phyloP scores from a whole-genome alignment of 2,113 vertebrate species.

The Larimichthys crocea region DNA sequence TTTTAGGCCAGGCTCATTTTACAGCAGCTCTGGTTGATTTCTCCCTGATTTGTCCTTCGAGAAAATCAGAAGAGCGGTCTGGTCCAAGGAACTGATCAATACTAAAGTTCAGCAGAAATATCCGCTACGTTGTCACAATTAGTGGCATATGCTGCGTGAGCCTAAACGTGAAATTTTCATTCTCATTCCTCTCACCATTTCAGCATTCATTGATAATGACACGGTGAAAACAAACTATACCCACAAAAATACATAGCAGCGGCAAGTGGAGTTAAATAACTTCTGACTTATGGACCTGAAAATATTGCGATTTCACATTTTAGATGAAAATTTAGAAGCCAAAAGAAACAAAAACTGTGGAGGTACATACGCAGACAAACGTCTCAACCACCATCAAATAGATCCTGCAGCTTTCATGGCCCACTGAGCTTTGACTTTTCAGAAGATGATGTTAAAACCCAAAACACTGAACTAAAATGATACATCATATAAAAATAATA shows the following conservation, averaged over 20 bases:
- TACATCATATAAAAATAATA: background rate
- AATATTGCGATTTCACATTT: background rate
- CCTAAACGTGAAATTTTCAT: background rate
- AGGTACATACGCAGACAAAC: background rate
- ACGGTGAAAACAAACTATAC: slow-evolving; percentile 1
- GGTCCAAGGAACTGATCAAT: background rate
- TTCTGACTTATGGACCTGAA: slow-evolving; percentile 11
- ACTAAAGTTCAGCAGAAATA: background rate
- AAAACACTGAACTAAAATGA: background rate
- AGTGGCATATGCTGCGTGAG: background rate
- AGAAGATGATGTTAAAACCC: background rate
- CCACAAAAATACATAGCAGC: slow-evolving; percentile 6
- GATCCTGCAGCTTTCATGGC: background rate
- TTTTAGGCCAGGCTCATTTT: background rate
- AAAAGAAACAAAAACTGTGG: background rate
- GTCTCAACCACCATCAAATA: background rate
- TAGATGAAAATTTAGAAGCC: background rate
- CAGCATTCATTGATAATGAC: background rate
- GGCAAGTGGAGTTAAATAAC: background rate
- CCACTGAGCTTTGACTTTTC: background rate
- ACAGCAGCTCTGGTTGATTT: slow-evolving; percentile 11
- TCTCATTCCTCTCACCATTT: background rate
- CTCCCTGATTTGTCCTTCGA: background rate
- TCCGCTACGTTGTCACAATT: background rate
- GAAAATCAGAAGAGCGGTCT: background rate